Percentiles rank a stretch among this genome's conserved stretches.
Evolutionary conservation across 2,797 vertebrate species (phyloP).

Genomic region (Cynodonichthys magdalenae): DNA sequence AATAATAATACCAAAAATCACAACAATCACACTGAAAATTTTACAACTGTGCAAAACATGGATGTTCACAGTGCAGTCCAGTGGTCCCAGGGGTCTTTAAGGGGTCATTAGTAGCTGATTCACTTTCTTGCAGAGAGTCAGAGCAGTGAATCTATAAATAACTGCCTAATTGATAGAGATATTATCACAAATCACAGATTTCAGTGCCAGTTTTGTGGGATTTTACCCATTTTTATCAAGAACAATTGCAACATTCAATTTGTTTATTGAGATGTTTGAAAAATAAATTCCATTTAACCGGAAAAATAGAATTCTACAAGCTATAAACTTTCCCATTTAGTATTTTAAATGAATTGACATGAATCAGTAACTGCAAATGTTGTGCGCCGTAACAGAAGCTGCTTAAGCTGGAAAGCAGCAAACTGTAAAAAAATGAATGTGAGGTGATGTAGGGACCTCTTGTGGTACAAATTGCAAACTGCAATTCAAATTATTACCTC

Average conservation of each 20-base stretch:
- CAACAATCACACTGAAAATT: constrained; percentile 17
- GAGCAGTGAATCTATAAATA: background rate
- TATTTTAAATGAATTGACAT: too few species aligned
- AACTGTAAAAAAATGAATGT: background rate
- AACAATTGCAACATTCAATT: background rate
- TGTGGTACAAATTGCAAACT: too few species aligned
- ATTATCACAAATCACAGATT: too few species aligned
- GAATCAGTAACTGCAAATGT: too few species aligned
- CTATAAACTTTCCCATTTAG: too few species aligned
- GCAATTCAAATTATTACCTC: too few species aligned
- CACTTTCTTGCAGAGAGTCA: constrained; percentile 14
- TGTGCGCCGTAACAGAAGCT: too few species aligned
- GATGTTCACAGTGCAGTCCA: constrained; percentile 20
- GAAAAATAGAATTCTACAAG: background rate
- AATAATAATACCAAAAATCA: constrained; percentile 17
- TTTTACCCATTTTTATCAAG: too few species aligned
- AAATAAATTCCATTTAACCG: background rate
- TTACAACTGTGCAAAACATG: constrained; percentile 19
- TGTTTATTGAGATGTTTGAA: background rate
- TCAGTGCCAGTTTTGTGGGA: too few species aligned
- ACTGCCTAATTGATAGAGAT: background rate
- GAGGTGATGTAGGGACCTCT: background rate
- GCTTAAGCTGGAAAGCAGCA: background rate
- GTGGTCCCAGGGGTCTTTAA: constrained; percentile 20
- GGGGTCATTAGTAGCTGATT: background rate